A percentile compares a stretch with the other conserved stretches of the same genome.
phyloP scores from a whole-genome alignment of 2,113 vertebrate species.

The Ctenodactylus gundi region DNA sequence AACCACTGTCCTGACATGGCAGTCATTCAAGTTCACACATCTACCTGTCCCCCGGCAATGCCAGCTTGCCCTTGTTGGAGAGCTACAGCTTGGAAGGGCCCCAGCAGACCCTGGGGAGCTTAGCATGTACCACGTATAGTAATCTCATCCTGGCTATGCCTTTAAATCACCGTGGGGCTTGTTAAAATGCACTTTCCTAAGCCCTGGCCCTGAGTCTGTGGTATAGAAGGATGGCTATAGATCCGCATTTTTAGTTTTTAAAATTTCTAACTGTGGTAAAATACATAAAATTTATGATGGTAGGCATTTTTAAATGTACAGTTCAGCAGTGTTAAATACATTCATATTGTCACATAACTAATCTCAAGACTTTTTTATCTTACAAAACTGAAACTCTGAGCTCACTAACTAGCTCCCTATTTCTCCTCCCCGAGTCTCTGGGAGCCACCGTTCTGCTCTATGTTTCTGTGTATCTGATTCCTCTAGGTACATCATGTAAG shows the following conservation, averaged over 20 bases:
- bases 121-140: accelerated
- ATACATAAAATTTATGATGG: background rate
- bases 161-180: background rate
- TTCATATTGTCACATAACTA: background rate
- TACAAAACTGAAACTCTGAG: background rate
- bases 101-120: too few relatives aligned
- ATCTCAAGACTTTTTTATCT: background rate
- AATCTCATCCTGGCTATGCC: background rate
- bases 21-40: background rate
- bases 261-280: background rate
- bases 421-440: background rate
- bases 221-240: background rate
- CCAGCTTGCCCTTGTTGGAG: background rate
- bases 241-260: background rate
- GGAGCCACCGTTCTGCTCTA: too few relatives aligned
- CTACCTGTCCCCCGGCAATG: background rate
- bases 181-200: background rate
- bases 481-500: background rate
- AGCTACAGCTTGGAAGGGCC: background rate
- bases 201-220: background rate
- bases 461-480: background rate
- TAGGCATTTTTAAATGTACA: background rate
- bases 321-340: background rate
- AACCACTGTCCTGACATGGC: too few relatives aligned
- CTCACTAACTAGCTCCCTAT: background rate